Base-by-base conservation (phyloP, 2,113 vertebrate species). In the Colius striatus region DNA sequence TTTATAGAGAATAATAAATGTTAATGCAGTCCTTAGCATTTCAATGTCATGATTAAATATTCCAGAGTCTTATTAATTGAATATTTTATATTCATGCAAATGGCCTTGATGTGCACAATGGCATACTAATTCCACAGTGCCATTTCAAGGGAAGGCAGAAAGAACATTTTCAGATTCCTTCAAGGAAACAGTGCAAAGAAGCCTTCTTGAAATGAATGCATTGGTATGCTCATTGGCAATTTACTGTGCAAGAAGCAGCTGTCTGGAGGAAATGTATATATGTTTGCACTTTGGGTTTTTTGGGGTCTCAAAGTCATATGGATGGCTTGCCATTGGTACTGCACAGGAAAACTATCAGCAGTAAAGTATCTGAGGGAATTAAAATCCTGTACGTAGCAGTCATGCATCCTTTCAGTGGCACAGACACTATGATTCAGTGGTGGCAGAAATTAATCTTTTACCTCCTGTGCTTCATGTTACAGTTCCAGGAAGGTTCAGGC, bases 1-100 rank as follows among this genome's bases (percentile, higher is more conserved):
- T 91, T 96, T 76, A 68, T 38, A 41, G 95, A 90, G 90, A 90
- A 95, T 95, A 95, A 95, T 93, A 96, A 87, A 95, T 94, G 73
- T 86, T 96, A 97, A 90, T 97, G 84, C 77, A 89, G 60, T 87
- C 65, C 87, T 95, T 94, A 96, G 88, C 57, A 94, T 97, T 97
- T 95, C 92, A 95, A 65, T 94, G 81, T 26, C 73, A 61, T 13
- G 71, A 93, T 97, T 94, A 97, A 94, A 95, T 95, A 95, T 97
- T 95, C 92, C 77, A 45, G 54, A 95, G 68, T 45, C 68, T 93
- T 85, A 95, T 85, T 96, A 97, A 95, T 96, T 95, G 89, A 96
- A 96, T 97, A 95, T 96, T 96, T 97, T 84, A 96, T 94, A 67
- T 78, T 94, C 61, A 29, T 90, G 73, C 58, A 89, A 97, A 92